Conservation (phyloP, 2,113 vertebrate genomes). For the Synodontis membranacea region DNA sequence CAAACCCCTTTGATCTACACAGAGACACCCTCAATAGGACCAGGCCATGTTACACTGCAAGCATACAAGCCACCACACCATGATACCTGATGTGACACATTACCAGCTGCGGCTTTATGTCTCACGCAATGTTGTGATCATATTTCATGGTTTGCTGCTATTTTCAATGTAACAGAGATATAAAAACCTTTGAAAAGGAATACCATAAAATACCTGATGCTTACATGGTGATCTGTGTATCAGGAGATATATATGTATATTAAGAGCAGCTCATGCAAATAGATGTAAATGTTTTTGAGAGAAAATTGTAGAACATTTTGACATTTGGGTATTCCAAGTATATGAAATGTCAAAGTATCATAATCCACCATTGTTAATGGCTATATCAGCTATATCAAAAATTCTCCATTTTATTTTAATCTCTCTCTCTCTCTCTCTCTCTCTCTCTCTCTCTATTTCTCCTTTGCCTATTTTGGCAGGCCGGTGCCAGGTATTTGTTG, state of each 20-base stretch:
- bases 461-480: slow-evolving; percentile 70
- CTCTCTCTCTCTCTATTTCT: slow-evolving; percentile 34
- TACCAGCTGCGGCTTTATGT: slow-evolving; percentile 3
- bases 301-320: background rate
- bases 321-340: background rate
- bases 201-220: background rate
- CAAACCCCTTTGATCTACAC: slow-evolving; percentile 23
- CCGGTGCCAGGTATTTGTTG: slow-evolving; percentile 81
- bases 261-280: background rate
- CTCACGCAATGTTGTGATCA: background rate
- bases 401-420: background rate
- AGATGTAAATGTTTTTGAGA: background rate
- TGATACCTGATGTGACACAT: slow-evolving; percentile 16
- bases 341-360: background rate
- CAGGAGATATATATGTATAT: background rate
- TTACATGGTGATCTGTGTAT: background rate
- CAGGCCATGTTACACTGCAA: background rate
- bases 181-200: background rate
- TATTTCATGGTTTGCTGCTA: background rate
- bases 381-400: background rate
- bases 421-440: slow-evolving; percentile 30
- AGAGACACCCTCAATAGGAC: slow-evolving; percentile 1
- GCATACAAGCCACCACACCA: slow-evolving; percentile 1
- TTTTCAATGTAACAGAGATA: background rate
- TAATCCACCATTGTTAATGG: background rate